These are phyloP conservation scores for Anser brachyrhynchus DNA, from an alignment of 2,113 vertebrate genomes.

Conservation along the genomic window DNA sequence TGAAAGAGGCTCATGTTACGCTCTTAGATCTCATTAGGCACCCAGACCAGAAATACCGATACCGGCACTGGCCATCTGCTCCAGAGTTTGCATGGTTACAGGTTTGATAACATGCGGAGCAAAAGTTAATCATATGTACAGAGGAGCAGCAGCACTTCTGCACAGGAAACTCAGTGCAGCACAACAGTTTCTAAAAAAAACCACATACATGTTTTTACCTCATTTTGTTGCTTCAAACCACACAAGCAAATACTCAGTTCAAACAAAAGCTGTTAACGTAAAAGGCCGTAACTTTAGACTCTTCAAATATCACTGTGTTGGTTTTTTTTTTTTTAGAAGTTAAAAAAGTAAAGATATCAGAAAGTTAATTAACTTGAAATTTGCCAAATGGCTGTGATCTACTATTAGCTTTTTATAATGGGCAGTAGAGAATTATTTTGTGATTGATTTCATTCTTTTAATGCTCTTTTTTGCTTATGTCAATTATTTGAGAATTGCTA, in stretches of 20 bases:
- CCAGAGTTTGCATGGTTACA: constrained; percentile 56
- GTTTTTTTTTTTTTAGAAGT: neutral
- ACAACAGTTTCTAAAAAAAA: constrained; percentile 51
- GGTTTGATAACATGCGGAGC: constrained; percentile 51
- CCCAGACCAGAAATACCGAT: constrained; percentile 49
- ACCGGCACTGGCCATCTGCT: constrained; percentile 60
- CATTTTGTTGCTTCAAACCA: constrained; percentile 22
- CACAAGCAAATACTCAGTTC: neutral
- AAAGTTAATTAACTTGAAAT: neutral
- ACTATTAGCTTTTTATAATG: neutral
- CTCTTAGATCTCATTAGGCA: constrained; percentile 65
- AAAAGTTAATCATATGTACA: constrained; percentile 47
- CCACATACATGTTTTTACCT: constrained; percentile 10
- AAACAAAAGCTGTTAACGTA: neutral
- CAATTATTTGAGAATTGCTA: neutral
- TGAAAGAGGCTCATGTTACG: constrained; percentile 54
- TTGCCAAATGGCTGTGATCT: neutral
- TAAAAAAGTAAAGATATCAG: neutral
- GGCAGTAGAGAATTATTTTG: neutral
- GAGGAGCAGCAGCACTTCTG: constrained; percentile 46
- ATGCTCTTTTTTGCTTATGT: neutral
- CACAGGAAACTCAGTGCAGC: constrained; percentile 53
- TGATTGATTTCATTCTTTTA: neutral
- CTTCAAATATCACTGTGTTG: neutral
- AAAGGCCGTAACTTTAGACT: neutral